Conservation (phyloP, 2,797 vertebrate genomes). For the Tympanoctomys barrerae region DNA sequence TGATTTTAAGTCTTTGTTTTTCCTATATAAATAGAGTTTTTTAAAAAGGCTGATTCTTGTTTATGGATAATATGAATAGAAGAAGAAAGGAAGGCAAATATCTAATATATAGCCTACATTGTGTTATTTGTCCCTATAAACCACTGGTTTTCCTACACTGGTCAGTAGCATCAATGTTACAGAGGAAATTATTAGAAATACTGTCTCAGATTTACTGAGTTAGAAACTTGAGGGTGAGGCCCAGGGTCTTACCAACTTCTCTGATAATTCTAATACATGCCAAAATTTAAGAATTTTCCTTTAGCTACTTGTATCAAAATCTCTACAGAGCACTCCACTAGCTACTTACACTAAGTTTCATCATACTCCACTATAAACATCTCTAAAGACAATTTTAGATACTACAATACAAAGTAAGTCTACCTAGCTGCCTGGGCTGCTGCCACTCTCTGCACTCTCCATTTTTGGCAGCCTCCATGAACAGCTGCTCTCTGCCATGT, state of each 20-base stretch:
- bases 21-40: not conserved
- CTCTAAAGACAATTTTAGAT: slow-evolving; percentile 19
- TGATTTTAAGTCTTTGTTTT: slow-evolving; percentile 30
- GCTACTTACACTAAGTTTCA: slow-evolving; percentile 9
- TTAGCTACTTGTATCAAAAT: not conserved
- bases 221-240: no score
- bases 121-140: not conserved
- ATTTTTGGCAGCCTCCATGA: no score
- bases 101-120: not conserved
- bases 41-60: slow-evolving; percentile 47
- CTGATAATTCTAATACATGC: not conserved
- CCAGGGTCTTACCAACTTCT: not conserved
- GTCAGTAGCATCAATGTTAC: not conserved
- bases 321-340: not conserved
- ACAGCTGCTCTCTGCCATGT: no score
- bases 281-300: not conserved
- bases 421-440: no score
- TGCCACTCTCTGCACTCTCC: no score
- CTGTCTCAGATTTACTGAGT: not conserved
- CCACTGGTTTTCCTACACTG: not conserved
- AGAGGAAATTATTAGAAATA: slow-evolving; percentile 1
- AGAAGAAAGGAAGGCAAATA: slow-evolving; percentile 24
- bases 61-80: slow-evolving; percentile 34
- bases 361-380: not conserved
- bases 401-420: no score